Evolutionary conservation across 2,797 vertebrate species (phyloP).

Genomic region (Mormyrops boulengeri): DNA sequence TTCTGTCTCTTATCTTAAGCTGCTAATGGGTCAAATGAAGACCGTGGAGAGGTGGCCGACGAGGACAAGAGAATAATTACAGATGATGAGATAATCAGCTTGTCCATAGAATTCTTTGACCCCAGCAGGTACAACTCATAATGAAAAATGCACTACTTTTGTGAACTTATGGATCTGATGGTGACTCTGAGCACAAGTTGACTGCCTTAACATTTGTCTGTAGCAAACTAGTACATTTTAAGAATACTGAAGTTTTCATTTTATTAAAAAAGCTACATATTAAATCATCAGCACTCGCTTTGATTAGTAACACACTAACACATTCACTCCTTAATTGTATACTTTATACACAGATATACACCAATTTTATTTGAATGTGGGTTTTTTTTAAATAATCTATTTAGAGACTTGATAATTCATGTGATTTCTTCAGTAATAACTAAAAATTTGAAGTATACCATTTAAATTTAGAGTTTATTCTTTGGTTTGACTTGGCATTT

Average conservation of each 20-base stretch:
- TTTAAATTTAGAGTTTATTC: neutral
- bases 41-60: constrained; percentile 90
- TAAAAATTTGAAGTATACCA: neutral
- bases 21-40: constrained; percentile 82
- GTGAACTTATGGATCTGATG: neutral
- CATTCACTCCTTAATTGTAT: neutral
- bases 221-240: neutral
- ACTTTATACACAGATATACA: neutral
- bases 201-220: neutral
- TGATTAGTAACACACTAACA: neutral
- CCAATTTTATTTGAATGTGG: neutral
- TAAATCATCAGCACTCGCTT: neutral
- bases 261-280: neutral
- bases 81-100: constrained; percentile 98
- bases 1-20: constrained; percentile 45
- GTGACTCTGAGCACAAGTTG: neutral
- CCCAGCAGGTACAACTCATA: constrained; percentile 76
- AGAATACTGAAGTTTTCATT: neutral
- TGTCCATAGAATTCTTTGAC: constrained; percentile 98
- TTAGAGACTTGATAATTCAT: neutral
- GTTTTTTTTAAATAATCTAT: neutral
- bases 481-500: neutral
- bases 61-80: constrained; percentile 98
- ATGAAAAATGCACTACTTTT: neutral
- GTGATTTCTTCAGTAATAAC: neutral